Percentiles rank a stretch among this genome's conserved stretches.
These are phyloP conservation scores for Ptiloglossa arizonensis DNA, from an alignment of 1,140 invertebrate species.

Conservation along the genomic window DNA sequence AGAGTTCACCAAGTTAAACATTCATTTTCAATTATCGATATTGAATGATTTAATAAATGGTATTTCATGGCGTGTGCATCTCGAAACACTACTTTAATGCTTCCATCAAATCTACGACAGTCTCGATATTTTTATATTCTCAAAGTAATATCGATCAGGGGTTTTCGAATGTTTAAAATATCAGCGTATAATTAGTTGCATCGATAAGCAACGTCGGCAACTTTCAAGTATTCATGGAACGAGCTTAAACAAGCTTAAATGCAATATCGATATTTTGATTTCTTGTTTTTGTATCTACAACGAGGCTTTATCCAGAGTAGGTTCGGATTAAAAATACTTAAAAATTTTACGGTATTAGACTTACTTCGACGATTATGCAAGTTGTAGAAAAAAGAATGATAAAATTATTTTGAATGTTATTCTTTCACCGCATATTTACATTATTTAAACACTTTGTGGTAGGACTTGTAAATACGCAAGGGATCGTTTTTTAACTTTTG, in stretches of 20 bases:
- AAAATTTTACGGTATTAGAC: no score
- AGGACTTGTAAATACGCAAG: not conserved
- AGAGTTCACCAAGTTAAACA: conserved; percentile 6
- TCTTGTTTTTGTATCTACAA: not conserved
- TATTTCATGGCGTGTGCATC: not conserved
- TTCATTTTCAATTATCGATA: conserved; percentile 18
- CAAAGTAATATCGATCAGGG: not conserved
- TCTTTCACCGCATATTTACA: no score
- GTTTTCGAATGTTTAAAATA: conserved; percentile 6
- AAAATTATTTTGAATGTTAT: no score
- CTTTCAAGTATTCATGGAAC: not conserved
- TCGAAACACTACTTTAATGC: conserved; percentile 11
- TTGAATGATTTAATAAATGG: conserved; percentile 27
- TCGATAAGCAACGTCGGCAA: not conserved
- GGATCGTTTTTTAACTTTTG: not conserved
- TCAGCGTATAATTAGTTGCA: not conserved
- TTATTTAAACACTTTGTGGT: not conserved
- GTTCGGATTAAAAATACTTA: not conserved
- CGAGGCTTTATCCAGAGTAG: not conserved
- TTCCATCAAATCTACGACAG: not conserved
- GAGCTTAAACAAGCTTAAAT: conserved; percentile 5
- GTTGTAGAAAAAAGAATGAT: no score
- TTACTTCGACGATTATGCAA: no score
- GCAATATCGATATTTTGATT: not conserved
- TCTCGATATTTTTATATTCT: not conserved